These are phyloP conservation scores for Grus americana DNA, from an alignment of 2,113 vertebrate species.

Conservation along the genomic window DNA sequence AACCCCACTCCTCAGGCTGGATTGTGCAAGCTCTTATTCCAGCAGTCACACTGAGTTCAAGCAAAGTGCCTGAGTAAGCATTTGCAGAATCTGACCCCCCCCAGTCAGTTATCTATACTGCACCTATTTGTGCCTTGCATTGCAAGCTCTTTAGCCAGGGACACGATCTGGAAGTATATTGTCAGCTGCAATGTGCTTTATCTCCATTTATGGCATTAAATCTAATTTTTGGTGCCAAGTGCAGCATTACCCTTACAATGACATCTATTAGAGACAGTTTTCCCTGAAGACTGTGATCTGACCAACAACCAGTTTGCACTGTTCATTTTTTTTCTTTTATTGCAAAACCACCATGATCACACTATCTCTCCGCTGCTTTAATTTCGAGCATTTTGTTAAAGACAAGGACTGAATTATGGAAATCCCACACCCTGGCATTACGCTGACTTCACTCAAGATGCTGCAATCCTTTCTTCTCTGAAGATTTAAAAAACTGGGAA, in stretches of 20 bases:
- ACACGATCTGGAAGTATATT: neutral
- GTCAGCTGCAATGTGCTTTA: conserved; percentile 33
- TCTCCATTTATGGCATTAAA: conserved; percentile 39
- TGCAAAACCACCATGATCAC: neutral
- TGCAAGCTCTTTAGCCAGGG: conserved; percentile 30
- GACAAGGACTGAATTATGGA: neutral
- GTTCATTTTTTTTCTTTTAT: neutral
- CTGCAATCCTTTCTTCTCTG: neutral
- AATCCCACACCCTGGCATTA: neutral
- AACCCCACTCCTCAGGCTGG: neutral
- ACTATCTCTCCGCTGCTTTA: neutral
- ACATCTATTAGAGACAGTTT: conserved; percentile 8
- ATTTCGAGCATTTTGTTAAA: neutral
- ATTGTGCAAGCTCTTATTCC: conserved; percentile 45
- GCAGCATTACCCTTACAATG: conserved; percentile 13
- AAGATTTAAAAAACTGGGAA: neutral
- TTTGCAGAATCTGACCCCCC: conserved; percentile 43
- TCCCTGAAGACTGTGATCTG: neutral
- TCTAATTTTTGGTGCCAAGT: conserved; percentile 47
- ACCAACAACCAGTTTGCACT: neutral
- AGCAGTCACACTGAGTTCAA: conserved; percentile 12
- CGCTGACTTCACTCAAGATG: neutral
- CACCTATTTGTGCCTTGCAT: conserved; percentile 41
- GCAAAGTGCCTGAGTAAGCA: conserved; percentile 49
- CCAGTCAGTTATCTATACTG: conserved; percentile 41